A percentile compares a stretch with the other conserved stretches of the same genome.
Evolutionary conservation across 2,113 vertebrate genomes (phyloP).

Genomic region (Pollimyrus isidori): DNA sequence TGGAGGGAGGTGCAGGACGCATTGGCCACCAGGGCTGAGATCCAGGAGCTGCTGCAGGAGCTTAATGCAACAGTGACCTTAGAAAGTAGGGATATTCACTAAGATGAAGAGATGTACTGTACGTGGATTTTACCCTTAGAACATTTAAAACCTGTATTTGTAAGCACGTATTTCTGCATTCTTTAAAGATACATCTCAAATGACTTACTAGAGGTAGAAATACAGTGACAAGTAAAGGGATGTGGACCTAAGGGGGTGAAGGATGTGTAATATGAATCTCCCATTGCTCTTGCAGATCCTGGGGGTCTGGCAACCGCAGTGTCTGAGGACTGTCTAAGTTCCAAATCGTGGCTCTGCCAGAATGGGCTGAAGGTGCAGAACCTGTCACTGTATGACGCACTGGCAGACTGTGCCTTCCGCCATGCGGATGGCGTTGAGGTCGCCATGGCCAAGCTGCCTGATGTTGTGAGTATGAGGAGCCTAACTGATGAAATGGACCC

Average conservation of each 20-base stretch:
- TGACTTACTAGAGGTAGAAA: neutral
- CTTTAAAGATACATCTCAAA: neutral
- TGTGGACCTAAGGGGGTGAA: neutral
- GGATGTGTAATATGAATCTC: neutral
- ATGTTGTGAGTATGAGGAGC: slow-evolving; percentile 56
- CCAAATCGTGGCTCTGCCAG: slow-evolving; percentile 63
- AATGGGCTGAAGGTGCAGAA: slow-evolving; percentile 66
- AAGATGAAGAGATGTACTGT: neutral
- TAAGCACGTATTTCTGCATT: neutral
- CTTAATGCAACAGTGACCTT: slow-evolving; percentile 6
- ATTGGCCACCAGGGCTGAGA: slow-evolving; percentile 43
- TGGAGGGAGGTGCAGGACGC: slow-evolving; percentile 70
- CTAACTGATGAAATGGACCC: neutral
- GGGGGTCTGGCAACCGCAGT: neutral
- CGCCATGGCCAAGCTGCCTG: slow-evolving; percentile 61
- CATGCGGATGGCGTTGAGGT: slow-evolving; percentile 61
- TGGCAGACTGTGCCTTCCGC: slow-evolving; percentile 64
- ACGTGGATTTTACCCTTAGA: neutral
- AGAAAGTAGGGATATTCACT: slow-evolving; percentile 20
- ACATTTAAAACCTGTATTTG: neutral
- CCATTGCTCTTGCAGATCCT: neutral
- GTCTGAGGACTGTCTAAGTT: slow-evolving; percentile 52
- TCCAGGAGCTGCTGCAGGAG: slow-evolving; percentile 51
- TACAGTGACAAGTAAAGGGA: neutral
- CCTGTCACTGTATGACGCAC: slow-evolving; percentile 52